phyloP scores from a whole-genome alignment of 1,140 invertebrate genomes.

The Hylaeus anthracinus region DNA sequence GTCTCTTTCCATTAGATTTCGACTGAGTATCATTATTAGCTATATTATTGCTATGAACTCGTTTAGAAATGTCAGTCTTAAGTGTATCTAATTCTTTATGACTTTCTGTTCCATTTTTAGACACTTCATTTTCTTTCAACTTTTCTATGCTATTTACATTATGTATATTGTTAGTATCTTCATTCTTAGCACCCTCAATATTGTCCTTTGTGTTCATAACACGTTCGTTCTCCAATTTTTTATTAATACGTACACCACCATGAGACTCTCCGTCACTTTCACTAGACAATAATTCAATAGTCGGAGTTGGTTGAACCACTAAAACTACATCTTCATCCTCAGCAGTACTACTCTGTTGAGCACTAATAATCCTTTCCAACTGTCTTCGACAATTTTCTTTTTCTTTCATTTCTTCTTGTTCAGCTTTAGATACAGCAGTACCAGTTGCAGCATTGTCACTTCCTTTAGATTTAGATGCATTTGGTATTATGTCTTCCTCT shows the following conservation, averaged over 20 bases:
- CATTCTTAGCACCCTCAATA: neutral
- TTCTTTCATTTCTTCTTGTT: slow-evolving; percentile 48
- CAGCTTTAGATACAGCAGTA: neutral
- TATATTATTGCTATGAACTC: slow-evolving; percentile 34
- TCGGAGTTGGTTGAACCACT: slow-evolving; percentile 76
- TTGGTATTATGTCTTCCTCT: slow-evolving; percentile 75
- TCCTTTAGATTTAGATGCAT: slow-evolving; percentile 26
- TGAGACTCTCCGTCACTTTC: slow-evolving; percentile 72
- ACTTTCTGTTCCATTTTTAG: slow-evolving; percentile 1
- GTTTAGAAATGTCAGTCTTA: slow-evolving; percentile 20
- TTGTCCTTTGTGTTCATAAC: slow-evolving; percentile 39
- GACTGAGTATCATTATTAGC: slow-evolving; percentile 28
- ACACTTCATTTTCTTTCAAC: slow-evolving; percentile 17
- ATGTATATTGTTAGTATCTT: slow-evolving; percentile 10
- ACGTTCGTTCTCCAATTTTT: slow-evolving; percentile 64
- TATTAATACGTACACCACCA: slow-evolving; percentile 52
- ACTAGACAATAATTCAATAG: slow-evolving; percentile 77
- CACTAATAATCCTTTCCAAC: slow-evolving; percentile 67
- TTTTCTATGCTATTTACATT: slow-evolving; percentile 10
- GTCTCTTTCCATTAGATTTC: slow-evolving; percentile 38
- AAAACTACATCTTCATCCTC: slow-evolving; percentile 79
- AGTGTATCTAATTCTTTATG: slow-evolving; percentile 9
- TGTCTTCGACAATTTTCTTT: slow-evolving; percentile 63
- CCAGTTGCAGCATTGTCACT: slow-evolving; percentile 4
- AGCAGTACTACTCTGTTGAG: slow-evolving; percentile 43